A percentile compares a stretch with the other conserved stretches of the same genome.
Conservation (phyloP, 2,888 invertebrate species). For the Drosophila recens region DNA sequence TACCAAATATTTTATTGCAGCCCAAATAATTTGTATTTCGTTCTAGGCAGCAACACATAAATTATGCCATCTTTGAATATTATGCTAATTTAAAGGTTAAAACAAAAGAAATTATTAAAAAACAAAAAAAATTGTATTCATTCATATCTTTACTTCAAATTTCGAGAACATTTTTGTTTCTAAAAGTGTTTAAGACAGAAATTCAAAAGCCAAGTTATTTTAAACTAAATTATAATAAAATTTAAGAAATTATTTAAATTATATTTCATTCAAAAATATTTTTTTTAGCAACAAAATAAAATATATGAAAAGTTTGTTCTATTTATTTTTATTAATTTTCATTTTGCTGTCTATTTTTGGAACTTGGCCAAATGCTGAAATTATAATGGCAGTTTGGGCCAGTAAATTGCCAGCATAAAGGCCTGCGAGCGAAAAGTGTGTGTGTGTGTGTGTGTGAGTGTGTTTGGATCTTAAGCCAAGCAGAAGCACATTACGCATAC, state of each 20-base stretch:
- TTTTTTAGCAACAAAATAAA: background rate
- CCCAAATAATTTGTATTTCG: constrained; percentile 30
- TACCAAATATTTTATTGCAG: constrained; percentile 48
- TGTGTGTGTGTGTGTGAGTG: background rate
- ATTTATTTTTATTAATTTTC: background rate
- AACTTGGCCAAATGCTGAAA: background rate
- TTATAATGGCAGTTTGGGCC: background rate
- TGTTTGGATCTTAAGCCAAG: constrained; percentile 44
- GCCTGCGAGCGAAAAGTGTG: constrained; percentile 8
- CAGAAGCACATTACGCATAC: constrained; percentile 77
- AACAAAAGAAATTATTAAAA: constrained; percentile 10
- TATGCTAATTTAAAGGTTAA: constrained; percentile 41
- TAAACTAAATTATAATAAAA: no score
- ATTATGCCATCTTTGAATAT: constrained; percentile 27
- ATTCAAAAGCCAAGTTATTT: background rate
- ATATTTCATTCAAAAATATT: no score
- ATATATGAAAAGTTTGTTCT: background rate
- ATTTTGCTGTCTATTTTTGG: background rate
- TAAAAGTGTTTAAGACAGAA: background rate
- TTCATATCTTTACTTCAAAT: background rate
- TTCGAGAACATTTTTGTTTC: background rate
- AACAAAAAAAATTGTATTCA: constrained; percentile 1
- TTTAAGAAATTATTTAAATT: no score
- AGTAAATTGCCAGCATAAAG: constrained; percentile 10
- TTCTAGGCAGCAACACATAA: constrained; percentile 48